Evolutionary conservation across 2,113 vertebrate genomes (phyloP).

Genomic region (Trogon melanurus): DNA sequence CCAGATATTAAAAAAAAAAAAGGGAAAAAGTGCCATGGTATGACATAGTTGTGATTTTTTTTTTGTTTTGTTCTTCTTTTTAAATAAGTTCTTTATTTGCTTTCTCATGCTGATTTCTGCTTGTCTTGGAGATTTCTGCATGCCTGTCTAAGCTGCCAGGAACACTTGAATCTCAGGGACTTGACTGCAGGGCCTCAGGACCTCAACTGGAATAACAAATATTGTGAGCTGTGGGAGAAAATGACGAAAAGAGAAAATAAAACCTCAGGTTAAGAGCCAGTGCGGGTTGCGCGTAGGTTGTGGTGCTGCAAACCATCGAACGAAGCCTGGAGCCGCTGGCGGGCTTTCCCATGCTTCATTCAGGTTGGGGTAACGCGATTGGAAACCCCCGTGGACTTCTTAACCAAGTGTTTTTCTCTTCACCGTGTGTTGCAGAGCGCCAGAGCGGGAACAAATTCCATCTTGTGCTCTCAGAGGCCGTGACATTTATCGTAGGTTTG

Average conservation of each 20-base stretch:
- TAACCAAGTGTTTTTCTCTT: neutral
- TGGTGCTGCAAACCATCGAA: neutral
- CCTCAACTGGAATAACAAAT: neutral
- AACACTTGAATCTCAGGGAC: neutral
- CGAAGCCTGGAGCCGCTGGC: neutral
- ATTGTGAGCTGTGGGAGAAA: neutral
- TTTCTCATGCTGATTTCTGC: neutral
- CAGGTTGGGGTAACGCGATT: accelerated
- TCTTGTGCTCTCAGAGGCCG: neutral
- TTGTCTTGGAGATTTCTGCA: neutral
- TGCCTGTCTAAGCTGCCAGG: neutral
- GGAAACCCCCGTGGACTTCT: neutral
- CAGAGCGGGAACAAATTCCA: neutral
- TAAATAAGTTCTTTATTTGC: neutral
- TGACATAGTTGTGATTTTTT: neutral
- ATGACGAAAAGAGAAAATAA: neutral
- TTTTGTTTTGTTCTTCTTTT: neutral
- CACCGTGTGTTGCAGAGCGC: neutral
- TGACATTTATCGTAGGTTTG: neutral
- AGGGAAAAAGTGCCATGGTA: neutral
- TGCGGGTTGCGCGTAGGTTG: neutral
- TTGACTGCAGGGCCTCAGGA: neutral
- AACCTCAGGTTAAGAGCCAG: neutral
- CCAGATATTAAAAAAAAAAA: neutral
- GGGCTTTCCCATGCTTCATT: neutral